phyloP scores from a whole-genome alignment of 2,888 invertebrate species.

The Gymnoscelis rufifasciata region DNA sequence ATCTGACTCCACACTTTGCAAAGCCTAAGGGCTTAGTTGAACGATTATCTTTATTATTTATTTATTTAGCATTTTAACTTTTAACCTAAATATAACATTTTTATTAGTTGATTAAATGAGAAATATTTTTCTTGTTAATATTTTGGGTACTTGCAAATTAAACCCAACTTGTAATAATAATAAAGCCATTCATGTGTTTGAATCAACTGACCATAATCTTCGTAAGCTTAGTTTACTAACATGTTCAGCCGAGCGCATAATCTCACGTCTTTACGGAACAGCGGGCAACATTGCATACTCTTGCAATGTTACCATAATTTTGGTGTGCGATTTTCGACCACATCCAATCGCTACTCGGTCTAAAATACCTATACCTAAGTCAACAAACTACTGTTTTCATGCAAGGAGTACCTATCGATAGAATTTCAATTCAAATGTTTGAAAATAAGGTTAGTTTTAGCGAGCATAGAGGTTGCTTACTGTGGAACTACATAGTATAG shows the following conservation, averaged over 20 bases:
- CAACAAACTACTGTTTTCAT: not conserved
- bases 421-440: not conserved
- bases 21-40: too few species aligned
- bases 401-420: not conserved
- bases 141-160: too few species aligned
- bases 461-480: not conserved
- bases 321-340: not conserved
- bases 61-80: too few species aligned
- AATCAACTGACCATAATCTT: not conserved
- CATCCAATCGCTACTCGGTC: not conserved
- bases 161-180: not conserved
- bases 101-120: not conserved
- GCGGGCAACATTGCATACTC: constrained; percentile 34
- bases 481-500: too few species aligned
- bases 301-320: constrained; percentile 10
- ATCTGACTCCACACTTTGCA: too few species aligned
- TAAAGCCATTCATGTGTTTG: not conserved
- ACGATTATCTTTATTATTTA: too few species aligned
- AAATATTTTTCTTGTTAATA: not conserved
- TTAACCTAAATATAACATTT: constrained; percentile 2
- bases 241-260: constrained; percentile 48
- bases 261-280: constrained; percentile 43
- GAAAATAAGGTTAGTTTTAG: constrained; percentile 7
- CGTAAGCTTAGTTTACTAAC: constrained; percentile 33
- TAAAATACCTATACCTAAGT: not conserved